Percentiles rank a stretch among this genome's conserved stretches.
phyloP scores from a whole-genome alignment of 2,888 invertebrate species.

The Resseliella maxima region DNA sequence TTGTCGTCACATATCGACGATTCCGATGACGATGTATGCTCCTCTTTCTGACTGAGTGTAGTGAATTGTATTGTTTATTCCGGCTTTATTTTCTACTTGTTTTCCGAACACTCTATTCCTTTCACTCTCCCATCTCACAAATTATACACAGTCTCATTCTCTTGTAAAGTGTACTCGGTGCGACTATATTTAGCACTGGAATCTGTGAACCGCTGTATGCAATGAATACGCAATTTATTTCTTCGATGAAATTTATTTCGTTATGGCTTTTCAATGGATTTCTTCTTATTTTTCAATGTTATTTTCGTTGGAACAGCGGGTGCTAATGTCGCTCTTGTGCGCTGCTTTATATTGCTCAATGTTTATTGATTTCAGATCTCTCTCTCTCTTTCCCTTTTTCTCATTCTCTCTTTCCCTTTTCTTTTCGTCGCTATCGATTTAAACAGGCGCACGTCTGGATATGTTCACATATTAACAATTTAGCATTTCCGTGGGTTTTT shows the following conservation, averaged over 20 bases:
- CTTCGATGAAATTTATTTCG: constrained; percentile 54
- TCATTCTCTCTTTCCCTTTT: neutral
- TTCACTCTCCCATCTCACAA: neutral
- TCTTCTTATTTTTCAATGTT: constrained; percentile 42
- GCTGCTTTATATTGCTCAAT: constrained; percentile 47
- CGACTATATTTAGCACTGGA: constrained; percentile 53
- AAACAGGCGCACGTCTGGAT: constrained; percentile 33
- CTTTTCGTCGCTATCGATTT: constrained; percentile 44
- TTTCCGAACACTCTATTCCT: constrained; percentile 37
- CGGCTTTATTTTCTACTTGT: constrained; percentile 12
- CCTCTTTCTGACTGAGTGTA: too few species aligned
- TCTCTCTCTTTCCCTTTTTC: neutral
- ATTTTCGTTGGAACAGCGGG: constrained; percentile 53
- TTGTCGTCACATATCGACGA: neutral
- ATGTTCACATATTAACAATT: constrained; percentile 45
- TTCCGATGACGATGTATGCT: neutral
- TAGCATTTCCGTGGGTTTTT: constrained; percentile 42
- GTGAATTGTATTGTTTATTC: constrained; percentile 8
- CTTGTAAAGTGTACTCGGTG: neutral
- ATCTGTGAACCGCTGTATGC: neutral
- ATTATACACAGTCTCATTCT: neutral
- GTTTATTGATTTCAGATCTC: constrained; percentile 49
- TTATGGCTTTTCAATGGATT: constrained; percentile 54
- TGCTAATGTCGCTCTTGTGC: constrained; percentile 44
- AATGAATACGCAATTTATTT: constrained; percentile 49